Base-by-base conservation (phyloP, 2,888 invertebrate genomes). In the Thereva unica region DNA sequence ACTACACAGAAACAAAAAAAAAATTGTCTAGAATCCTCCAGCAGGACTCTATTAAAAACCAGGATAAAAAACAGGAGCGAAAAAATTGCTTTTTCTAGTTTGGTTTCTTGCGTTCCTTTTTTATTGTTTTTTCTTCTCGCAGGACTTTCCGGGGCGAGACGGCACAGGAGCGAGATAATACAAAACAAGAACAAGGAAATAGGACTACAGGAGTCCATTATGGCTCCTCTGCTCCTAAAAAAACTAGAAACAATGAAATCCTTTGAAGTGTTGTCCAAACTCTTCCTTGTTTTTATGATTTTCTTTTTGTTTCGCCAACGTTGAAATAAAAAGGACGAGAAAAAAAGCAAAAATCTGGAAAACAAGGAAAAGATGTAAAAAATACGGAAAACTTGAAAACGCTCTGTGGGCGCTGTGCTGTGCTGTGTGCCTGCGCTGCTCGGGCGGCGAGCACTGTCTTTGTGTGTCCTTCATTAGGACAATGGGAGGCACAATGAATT, bases 201-300 rank as follows among this genome's bases (percentile, higher is more conserved):
- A 23, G 23, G 23, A 23, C 23, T 23, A 40, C 40, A 50, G 61
- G 49, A 38, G 61, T 61, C 61, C 61, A 61, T 61, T 61, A 61
- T 61, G 61, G 50, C 61, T 61, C 50, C 50, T 41, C 50, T 50
- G 41, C 9, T 61, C 41, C 40, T 35, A 40, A 61, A 50, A 23
- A 61, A 61, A 61, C 61, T 61, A 61, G 61, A 61, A 61, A 61
- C 61, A 61, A 61, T 61, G 50, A 61, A 61, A 61, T 61, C 61
- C 61, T 61, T 61, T 61, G 61, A 61, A 61, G 61, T 61, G 61
- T 61, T 61, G 50, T 61, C 47, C 61, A 61, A 61, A 47, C 61
- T 61, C 40, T 41, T 49, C 61, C 23, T 9, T 41, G 49, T 50
- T 61, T 61, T 41, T 50, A 23, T 50, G 12, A 50, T 23, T 61